Conservation (phyloP, 2,888 invertebrate species). For the Platypus cylindrus region DNA sequence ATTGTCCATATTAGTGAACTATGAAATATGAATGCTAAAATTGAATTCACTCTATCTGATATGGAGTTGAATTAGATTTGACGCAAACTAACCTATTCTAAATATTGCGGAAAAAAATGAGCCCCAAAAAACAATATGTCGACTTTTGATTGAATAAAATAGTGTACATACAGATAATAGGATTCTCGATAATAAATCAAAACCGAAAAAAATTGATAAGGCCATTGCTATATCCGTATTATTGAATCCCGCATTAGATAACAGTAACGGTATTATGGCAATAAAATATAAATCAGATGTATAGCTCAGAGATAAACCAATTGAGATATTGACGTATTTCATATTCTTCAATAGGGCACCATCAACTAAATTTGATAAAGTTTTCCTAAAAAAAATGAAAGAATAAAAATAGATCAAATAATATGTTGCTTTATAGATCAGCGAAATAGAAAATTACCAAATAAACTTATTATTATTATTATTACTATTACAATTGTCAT, state of each 20-base stretch:
- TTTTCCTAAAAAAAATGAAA: too few species aligned
- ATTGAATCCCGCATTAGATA: constrained; percentile 43
- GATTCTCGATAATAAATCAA: constrained; percentile 54
- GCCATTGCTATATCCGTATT: constrained; percentile 50
- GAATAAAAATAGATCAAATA: too few species aligned
- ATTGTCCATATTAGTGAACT: constrained; percentile 45
- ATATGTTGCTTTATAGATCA: too few species aligned
- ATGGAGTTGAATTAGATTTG: too few species aligned
- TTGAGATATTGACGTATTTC: constrained; percentile 53
- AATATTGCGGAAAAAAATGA: constrained; percentile 52
- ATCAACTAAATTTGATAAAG: too few species aligned
- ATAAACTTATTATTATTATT: too few species aligned
- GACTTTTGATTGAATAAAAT: constrained; percentile 46
- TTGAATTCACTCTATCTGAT: too few species aligned
- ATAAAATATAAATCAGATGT: constrained; percentile 59
- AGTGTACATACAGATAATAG: constrained; percentile 49
- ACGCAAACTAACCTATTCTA: constrained; percentile 55
- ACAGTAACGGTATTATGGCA: constrained; percentile 51
- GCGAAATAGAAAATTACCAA: too few species aligned
- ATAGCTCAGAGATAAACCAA: constrained; percentile 55
- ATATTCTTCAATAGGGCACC: constrained; percentile 47
- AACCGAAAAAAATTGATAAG: constrained; percentile 54
- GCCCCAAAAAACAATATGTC: constrained; percentile 51
- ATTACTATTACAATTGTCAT: too few species aligned
- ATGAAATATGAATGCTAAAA: constrained; percentile 45